Percentiles rank a stretch among this genome's conserved stretches.
Conservation (phyloP, 2,888 invertebrate species). For the Plebejus melissa region DNA sequence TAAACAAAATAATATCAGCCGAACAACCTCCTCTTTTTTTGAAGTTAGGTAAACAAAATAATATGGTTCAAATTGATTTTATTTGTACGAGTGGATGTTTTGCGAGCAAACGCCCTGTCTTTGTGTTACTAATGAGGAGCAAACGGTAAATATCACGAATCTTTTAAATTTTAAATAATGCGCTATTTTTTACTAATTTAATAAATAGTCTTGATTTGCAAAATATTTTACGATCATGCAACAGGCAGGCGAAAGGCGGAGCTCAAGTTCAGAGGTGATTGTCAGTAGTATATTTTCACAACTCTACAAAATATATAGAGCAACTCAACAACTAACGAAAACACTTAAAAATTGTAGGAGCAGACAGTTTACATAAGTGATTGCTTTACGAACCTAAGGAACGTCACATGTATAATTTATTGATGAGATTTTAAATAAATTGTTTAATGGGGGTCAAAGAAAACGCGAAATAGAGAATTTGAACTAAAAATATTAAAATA, state of each 20-base stretch:
- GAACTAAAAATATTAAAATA: no score
- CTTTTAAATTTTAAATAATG: background rate
- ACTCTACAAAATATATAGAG: background rate
- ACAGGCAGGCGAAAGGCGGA: background rate
- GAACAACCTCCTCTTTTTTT: background rate
- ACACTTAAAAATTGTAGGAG: background rate
- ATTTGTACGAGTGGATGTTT: slow-evolving; percentile 70
- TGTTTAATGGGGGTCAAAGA: background rate
- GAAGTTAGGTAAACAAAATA: background rate
- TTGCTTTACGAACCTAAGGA: background rate
- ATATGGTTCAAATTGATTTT: slow-evolving; percentile 74
- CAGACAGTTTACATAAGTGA: background rate
- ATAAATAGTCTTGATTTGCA: background rate
- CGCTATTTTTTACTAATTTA: background rate
- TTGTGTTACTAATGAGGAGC: slow-evolving; percentile 42
- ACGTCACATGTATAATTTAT: background rate
- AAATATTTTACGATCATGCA: background rate
- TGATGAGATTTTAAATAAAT: background rate
- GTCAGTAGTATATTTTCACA: background rate
- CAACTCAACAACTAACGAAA: background rate
- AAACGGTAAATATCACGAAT: slow-evolving; percentile 2
- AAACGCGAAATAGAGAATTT: no score
- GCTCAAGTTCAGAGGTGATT: background rate
- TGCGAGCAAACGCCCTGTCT: slow-evolving; percentile 62
- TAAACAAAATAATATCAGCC: slow-evolving; percentile 75